Evolutionary conservation across 2,797 vertebrate genomes (phyloP), one percentile per base, ranked within the genome.

Genomic region (Potorous gilbertii): DNA sequence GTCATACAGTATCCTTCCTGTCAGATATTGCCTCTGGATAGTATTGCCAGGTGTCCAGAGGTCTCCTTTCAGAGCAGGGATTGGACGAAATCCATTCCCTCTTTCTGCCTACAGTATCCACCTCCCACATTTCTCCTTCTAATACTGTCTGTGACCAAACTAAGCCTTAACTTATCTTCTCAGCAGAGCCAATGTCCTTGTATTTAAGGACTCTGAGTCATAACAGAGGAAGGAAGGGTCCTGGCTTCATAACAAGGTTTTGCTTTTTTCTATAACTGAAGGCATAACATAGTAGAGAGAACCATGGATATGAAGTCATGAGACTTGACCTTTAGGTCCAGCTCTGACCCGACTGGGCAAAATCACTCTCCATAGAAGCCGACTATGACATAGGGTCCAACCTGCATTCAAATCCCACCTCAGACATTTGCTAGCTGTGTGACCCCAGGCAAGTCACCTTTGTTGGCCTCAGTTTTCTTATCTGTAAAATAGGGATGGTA

Each of bases 1-100:
- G 0, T 50, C 90, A 92, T 34, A 66, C 89, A 54, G 92, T 89
- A 40, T 93, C 92, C 95, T 95, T 93, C 96, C 97, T 96, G 87
- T 59, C 3, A 0, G 34, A 56, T 92, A 34, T 55, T 24, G 52
- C 0, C 0, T 90, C 54, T 81, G 74, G 40, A 81, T 81, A 94
- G 81, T 28, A 81, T 92, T 54, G 56, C 94, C 94, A 94, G 92
- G 92, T 92, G 90, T 95, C 90, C 2, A 0, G 62, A 5, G 5
- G 55, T 93, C 54, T 52, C 29, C n/a, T 55, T 54, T 4, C 1
- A 1, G 4, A 5, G 31, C 14, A 81, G 21, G 40, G 40, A 81
- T 24, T 81, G 74, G 9, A 81, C 9, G 3, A 11, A 81, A 81
- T 46, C 21, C 40, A 46, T 81, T 13, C 55, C 59, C 13, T 16